Base-by-base conservation (phyloP, 2,113 vertebrate species). In the Cinclus cinclus region DNA sequence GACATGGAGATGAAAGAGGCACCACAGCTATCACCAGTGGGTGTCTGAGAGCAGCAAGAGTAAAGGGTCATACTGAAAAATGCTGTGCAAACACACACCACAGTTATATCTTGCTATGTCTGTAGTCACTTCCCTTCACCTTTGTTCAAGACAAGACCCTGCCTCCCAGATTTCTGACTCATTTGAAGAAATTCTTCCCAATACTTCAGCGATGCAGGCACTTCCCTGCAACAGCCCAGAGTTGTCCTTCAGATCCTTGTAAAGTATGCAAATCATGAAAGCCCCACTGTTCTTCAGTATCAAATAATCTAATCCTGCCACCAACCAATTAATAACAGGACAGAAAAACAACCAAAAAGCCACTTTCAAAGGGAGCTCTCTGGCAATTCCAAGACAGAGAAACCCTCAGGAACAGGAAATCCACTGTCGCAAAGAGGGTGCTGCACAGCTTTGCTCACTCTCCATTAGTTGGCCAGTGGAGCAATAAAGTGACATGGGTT, bases 361-460 rank as follows among this genome's bases (percentile, higher is more conserved):
- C 27, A 1, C 46, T 85, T 89, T 85, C 46, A 87, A 67, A 91
- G 70, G 39, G 42, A 95, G 63, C 6, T 33, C 39, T 89, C 50
- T 67, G 55, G 75, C 64, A 74, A 75, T 62, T 74, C 60, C 46
- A 59, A 84, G 60, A 71, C 65, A 92, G 69, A 85, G 74, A 47
- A 93, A 77, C 13, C 44, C 79, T 78, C 79, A 46, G 76, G 49
- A 93, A 88, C 22, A 74, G 92, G 71, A 95, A 96, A 86, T 71
- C 39, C 46, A 71, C 73, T 71, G 80, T 89, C 16, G 0, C 85
- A 62, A 81, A 74, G 49, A 79, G 41, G 13, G 76, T 71, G 79
- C 83, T 46, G 76, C 68, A 81, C n/a, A 75, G 58, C 69, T 94
- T 78, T 81, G 69, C 83, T 83, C 69, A 62, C 53, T 82, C 56